Conservation (phyloP, 1,140 invertebrate species). For the Drosophila triauraria region DNA sequence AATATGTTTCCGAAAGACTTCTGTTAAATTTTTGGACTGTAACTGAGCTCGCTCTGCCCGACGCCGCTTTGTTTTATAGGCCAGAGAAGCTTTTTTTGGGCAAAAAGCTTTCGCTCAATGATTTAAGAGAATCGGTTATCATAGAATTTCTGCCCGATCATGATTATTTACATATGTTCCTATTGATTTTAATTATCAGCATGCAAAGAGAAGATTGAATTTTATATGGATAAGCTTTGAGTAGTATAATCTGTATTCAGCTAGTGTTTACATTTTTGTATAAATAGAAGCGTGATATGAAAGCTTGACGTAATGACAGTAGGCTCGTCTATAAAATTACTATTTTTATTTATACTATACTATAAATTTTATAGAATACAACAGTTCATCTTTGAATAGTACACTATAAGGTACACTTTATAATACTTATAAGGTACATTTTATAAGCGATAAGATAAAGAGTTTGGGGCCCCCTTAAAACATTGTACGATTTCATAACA, state of each 20-base stretch:
- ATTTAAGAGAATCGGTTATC: neutral
- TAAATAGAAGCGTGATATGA: neutral
- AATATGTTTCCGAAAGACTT: neutral
- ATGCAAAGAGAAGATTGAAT: neutral
- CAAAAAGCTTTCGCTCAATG: neutral
- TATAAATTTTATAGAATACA: too few relatives aligned
- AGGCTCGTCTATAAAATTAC: too few relatives aligned
- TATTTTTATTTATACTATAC: too few relatives aligned
- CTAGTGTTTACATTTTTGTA: neutral
- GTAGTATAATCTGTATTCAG: neutral
- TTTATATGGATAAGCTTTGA: neutral
- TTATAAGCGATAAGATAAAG: neutral
- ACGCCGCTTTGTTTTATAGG: neutral
- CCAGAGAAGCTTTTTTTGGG: neutral
- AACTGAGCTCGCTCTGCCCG: neutral
- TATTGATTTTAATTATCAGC: neutral
- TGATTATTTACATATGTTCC: neutral
- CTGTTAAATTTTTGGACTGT: neutral
- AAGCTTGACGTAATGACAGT: neutral
- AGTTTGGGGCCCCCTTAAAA: neutral
- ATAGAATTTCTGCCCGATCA: neutral
- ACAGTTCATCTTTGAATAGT: too few relatives aligned
- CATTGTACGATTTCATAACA: neutral
- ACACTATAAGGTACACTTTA: neutral
- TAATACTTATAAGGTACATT: too few relatives aligned